Evolutionary conservation across 2,113 vertebrate genomes (phyloP), one percentile per base, ranked within the genome.

Genomic region (Chrysochloris asiatica): DNA sequence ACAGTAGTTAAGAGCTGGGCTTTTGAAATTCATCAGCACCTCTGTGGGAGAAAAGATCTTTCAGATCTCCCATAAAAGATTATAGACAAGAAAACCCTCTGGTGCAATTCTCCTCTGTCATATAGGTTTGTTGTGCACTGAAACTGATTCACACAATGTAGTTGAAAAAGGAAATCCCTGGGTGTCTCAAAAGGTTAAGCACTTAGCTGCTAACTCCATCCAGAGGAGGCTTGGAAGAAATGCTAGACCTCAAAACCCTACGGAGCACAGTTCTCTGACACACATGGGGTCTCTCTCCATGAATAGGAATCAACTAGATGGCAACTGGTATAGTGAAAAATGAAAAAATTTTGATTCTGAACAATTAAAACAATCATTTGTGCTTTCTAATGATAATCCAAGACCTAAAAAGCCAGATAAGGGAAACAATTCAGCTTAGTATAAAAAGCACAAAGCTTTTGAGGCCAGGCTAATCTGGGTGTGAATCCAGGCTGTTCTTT

Each of bases 361-460:
- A 56, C 19, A 56, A 21, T 22, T 11, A 92, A 89, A 92, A 24
- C 85, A 86, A 89, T 85, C 71, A 84, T 33, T 47, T 28, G 63
- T 28, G 33, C 54, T 84, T 89, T 95, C 67, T 47, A 41, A 36
- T 84, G 43, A 67, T 43, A 86, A 75, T 10, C 73, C 41, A 89
- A 89, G 45, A 89, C 63, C 63, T 82, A 93, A 93, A 72, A 93
- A 93, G 71, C 41, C 33, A 89, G 14, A 26, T 83, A 93, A 92
- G 22, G 43, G 11, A 94, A 91, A 82, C 33, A 71, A 88, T 54
- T 73, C 33, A 93, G 22, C 30, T 91, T 75, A 92, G 92, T 28
- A 61, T 85, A 69, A 41, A 88, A 90, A 47, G 33, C 43, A 61
- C 33, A 59, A 86, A 93, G 10, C 11, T 88, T 92, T 80, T 92